These are phyloP conservation scores for Baccha elongata DNA, from an alignment of 2,888 invertebrate genomes.

Conservation along the genomic window DNA sequence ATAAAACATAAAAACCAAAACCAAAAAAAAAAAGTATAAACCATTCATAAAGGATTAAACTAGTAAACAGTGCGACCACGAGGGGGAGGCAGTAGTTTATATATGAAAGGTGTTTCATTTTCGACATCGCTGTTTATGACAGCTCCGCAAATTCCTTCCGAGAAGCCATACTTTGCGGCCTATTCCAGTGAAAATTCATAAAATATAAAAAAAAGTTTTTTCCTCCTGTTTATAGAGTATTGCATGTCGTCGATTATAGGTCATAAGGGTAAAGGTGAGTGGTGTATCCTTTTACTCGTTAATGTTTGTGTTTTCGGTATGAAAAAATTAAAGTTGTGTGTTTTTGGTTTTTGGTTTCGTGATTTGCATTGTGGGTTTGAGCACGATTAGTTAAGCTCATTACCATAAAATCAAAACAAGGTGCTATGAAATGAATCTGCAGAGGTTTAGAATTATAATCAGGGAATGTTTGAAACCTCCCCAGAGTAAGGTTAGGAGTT, in stretches of 20 bases:
- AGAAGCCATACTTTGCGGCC: constrained; percentile 67
- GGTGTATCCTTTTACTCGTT: constrained; percentile 36
- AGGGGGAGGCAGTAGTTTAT: neutral
- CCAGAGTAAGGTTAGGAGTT: no score
- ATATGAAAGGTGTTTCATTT: constrained; percentile 47
- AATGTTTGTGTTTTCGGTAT: constrained; percentile 40
- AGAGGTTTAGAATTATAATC: no score
- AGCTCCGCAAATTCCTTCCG: constrained; percentile 58
- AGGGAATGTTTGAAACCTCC: no score
- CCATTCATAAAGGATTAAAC: constrained; percentile 56
- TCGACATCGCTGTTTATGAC: constrained; percentile 54
- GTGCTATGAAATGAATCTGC: no score
- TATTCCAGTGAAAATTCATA: constrained; percentile 40
- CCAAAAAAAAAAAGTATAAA: constrained; percentile 17
- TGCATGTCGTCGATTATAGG: constrained; percentile 69
- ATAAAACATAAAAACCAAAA: constrained; percentile 22
- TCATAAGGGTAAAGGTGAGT: constrained; percentile 66
- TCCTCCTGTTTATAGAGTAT: constrained; percentile 18
- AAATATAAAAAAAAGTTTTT: neutral
- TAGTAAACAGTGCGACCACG: constrained; percentile 24
- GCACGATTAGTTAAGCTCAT: constrained; percentile 17
- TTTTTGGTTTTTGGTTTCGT: constrained; percentile 1
- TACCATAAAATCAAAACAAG: neutral
- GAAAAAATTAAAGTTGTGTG: neutral
- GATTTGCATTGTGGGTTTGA: neutral